Base-by-base conservation (phyloP, 2,797 vertebrate genomes). In the Staurois parvus region DNA sequence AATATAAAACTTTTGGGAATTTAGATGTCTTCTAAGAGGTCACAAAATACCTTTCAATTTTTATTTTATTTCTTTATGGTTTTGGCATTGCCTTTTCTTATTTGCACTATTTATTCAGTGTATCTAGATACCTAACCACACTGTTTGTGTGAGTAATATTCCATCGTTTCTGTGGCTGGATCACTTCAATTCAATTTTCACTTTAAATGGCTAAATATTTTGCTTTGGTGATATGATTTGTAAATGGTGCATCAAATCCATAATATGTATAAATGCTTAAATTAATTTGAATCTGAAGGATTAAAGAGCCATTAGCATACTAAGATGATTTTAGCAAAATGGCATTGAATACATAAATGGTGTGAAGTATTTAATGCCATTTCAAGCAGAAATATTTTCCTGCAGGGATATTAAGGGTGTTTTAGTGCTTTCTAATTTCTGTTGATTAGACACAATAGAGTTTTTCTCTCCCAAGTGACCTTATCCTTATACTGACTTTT, bases 281-380 rank as follows among this genome's bases (percentile, higher is more conserved):
- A 64, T 73, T 68, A 48, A 80, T 74, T 79, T 79, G 59, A 30
- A 79, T 85, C 72, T 74, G 15, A 74, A 72, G 59, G 70, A 74
- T 80, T 85, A 85, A 79, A 85, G 59, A 74, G 66, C 68, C 45
- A 79, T 85, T 79, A 79, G 69, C 76, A 85, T 72, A 75, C 75
- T 84, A 84, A 78, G 13, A 52, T 84, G 69, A 79, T 52, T 80
- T 74, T 67, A 74, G 32, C n/a, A 75, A 69, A 37, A n/a, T 37
- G 37, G 62, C 40, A 66, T 19, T 59, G 62, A 56, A 69, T 76
- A 59, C 26, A 75, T 75, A 85, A 85, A 59, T 85, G 30, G 28
- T 52, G 15, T 73, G 45, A 79, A 59, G 45, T 21, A 52, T 28
- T 62, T 73, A 73, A 45, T 28, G 52, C 59, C 56, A 80, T 68